These are phyloP conservation scores for Lypha dubia DNA, from an alignment of 2,888 invertebrate species.

Conservation along the genomic window DNA sequence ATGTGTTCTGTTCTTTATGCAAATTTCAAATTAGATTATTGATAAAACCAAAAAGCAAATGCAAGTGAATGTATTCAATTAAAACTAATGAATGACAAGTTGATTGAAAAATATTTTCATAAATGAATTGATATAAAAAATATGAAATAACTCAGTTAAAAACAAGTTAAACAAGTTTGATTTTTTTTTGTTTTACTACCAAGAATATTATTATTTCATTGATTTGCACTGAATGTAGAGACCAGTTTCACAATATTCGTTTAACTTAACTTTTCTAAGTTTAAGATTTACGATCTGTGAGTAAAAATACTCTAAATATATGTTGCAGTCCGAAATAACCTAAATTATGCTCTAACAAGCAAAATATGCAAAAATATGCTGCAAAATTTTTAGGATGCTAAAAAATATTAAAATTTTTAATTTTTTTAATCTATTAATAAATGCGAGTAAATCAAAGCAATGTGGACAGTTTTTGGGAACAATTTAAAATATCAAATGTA, in stretches of 20 bases:
- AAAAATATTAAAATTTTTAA: too few relatives aligned
- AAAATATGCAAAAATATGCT: too few relatives aligned
- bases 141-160: slow-evolving; percentile 34
- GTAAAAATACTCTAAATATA: too few relatives aligned
- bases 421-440: too few relatives aligned
- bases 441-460: too few relatives aligned
- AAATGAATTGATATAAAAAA: slow-evolving; percentile 26
- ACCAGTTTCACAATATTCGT: slow-evolving; percentile 10
- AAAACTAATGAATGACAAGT: slow-evolving; percentile 25
- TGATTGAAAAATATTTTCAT: slow-evolving; percentile 14
- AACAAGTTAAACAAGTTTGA: slow-evolving; percentile 21
- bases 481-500: too few relatives aligned
- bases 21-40: slow-evolving; percentile 24
- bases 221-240: neutral
- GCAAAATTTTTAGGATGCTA: too few relatives aligned
- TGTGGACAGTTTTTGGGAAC: too few relatives aligned
- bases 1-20: neutral
- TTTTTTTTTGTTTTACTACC: slow-evolving; percentile 28
- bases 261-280: too few relatives aligned
- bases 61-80: slow-evolving; percentile 24
- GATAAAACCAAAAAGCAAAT: slow-evolving; percentile 11
- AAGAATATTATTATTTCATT: neutral
- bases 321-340: too few relatives aligned
- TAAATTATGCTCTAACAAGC: too few relatives aligned
- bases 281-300: too few relatives aligned